Evolutionary conservation across 1,140 invertebrate species (phyloP).

Genomic region (Copidosoma floridanum): DNA sequence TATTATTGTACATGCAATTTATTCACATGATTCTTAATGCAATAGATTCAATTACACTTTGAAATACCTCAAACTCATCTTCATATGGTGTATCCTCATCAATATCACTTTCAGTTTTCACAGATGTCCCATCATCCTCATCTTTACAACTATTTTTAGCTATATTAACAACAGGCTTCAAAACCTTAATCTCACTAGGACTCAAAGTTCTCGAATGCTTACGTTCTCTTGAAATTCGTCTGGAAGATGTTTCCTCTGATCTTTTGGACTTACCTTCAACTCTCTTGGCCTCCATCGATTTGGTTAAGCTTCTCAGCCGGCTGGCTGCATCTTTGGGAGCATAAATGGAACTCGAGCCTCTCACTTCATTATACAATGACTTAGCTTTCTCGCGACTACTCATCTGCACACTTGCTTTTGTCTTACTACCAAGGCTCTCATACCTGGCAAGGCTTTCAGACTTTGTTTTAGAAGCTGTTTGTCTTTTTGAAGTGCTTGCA

Average conservation of each 20-base stretch:
- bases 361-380: constrained; percentile 34
- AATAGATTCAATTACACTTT: no score
- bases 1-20: neutral
- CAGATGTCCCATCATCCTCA: no score
- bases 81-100: constrained; percentile 45
- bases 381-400: constrained; percentile 13
- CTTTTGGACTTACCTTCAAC: neutral
- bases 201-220: constrained; percentile 43
- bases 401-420: neutral
- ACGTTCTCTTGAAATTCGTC: constrained; percentile 33
- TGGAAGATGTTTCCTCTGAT: neutral
- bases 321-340: constrained; percentile 33
- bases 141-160: neutral
- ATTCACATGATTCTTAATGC: no score
- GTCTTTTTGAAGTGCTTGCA: constrained; percentile 2
- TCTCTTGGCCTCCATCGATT: neutral
- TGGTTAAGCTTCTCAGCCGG: constrained; percentile 14
- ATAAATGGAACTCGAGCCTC: constrained; percentile 39
- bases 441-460: constrained; percentile 19
- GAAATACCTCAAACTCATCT: constrained; percentile 56
- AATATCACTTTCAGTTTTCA: neutral
- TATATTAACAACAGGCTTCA: constrained; percentile 25
- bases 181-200: constrained; percentile 45
- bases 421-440: no score
- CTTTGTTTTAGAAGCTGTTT: constrained; percentile 7